A percentile compares a stretch with the other conserved stretches of the same genome.
Evolutionary conservation across 2,888 invertebrate genomes (phyloP).

Genomic region (Lasioglossum marginatum): DNA sequence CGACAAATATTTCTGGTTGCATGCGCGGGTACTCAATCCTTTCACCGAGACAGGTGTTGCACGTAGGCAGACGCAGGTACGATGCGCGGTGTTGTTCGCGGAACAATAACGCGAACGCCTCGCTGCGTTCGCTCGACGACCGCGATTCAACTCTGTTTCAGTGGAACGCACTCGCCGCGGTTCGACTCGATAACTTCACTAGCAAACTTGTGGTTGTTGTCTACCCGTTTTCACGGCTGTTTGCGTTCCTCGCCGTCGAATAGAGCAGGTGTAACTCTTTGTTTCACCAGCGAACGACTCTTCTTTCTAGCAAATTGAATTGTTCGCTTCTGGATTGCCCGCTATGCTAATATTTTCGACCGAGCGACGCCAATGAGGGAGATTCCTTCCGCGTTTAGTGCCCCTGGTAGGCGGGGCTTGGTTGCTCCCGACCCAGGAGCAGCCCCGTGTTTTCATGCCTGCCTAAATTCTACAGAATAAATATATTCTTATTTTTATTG

Average conservation of each 20-base stretch:
- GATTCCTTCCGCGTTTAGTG: not conserved
- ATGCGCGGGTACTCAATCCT: slow-evolving; percentile 66
- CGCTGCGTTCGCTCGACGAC: slow-evolving; percentile 15
- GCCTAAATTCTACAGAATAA: too few species aligned
- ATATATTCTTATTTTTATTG: too few species aligned
- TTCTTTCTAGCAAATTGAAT: not conserved
- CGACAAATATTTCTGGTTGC: slow-evolving; percentile 40
- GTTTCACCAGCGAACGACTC: not conserved
- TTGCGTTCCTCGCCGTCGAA: not conserved
- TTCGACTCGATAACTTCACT: not conserved
- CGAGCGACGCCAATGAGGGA: not conserved
- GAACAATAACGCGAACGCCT: slow-evolving; percentile 39
- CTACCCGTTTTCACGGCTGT: not conserved
- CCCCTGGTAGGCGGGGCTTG: not conserved
- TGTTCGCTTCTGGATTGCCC: not conserved
- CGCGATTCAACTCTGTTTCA: slow-evolving; percentile 25
- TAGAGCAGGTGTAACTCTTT: not conserved
- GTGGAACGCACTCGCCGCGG: not conserved
- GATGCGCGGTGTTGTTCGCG: slow-evolving; percentile 42
- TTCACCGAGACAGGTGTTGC: slow-evolving; percentile 79
- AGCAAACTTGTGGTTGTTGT: not conserved
- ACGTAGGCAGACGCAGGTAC: slow-evolving; percentile 67
- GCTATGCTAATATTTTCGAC: not conserved
- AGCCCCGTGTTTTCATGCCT: too few species aligned
- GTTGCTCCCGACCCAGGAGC: not conserved